Evolutionary conservation across 2,888 invertebrate genomes (phyloP), one percentile per base, ranked within the genome.

Genomic region (Chalcis sispes): DNA sequence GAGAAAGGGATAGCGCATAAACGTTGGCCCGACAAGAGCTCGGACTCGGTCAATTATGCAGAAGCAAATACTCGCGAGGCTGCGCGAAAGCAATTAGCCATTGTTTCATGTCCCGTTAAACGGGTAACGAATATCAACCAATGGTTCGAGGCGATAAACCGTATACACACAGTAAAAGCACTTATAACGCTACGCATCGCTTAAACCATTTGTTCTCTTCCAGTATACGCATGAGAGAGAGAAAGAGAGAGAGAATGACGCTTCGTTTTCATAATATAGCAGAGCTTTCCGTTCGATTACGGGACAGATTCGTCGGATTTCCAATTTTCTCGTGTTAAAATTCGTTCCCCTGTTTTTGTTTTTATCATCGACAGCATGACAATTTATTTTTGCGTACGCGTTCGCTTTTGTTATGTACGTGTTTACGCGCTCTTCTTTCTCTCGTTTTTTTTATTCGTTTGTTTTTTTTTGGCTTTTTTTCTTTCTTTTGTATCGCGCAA

Each of bases 1-100:
- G n/a, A n/a, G n/a, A n/a, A n/a, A n/a, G n/a, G n/a, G n/a, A n/a
- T n/a, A n/a, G n/a, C n/a, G n/a, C n/a, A n/a, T n/a, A n/a, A n/a
- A n/a, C n/a, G n/a, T n/a, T n/a, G n/a, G n/a, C n/a, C 54, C 36
- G 46, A 1, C 25, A 23, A 23, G 32, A 27, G 52, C n/a, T n/a
- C n/a, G n/a, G n/a, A n/a, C n/a, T n/a, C 80, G 81, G 81, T 84
- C 82, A 83, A 83, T 84, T 82, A 84, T 83, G 82, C 81, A 72
- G 32, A 79, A 77, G 79, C 80, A 82, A 84, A 83, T 83, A 83
- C 80, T 77, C 80, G 75, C 42, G 42, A 42, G 15, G 15, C 72
- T 78, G 80, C 79, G 72, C 72, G 78, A 79, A 72, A 79, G 80
- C 80, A 80, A 82, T 82, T 79, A 77, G 67, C 79, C 75, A 82